Evolutionary conservation across 2,113 vertebrate species (phyloP).

Genomic region (Leucosticte australis): DNA sequence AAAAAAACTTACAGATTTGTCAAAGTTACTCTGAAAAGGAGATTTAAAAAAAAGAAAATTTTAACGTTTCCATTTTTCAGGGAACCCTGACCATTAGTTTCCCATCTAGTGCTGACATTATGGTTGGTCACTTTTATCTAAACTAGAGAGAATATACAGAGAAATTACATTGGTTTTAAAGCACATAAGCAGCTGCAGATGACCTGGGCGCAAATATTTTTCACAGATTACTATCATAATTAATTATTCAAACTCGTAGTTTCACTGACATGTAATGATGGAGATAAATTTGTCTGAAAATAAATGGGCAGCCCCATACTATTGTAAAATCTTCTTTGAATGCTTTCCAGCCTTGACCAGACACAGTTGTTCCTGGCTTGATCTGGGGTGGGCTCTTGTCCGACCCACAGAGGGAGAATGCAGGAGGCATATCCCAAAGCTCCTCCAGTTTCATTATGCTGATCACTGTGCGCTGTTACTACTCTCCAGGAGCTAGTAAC

Average conservation of each 20-base stretch:
- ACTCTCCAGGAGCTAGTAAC: not conserved
- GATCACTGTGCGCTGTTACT: not conserved
- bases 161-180: not conserved
- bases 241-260: not conserved
- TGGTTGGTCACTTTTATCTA: not conserved
- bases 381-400: rapidly evolving
- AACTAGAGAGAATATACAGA: not conserved
- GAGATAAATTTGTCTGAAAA: not conserved
- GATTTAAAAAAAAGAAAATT: not conserved
- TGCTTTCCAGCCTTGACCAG: not conserved
- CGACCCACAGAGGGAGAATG: not conserved
- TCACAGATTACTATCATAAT: not conserved
- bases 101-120: not conserved
- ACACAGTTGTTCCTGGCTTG: not conserved
- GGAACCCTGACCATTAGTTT: not conserved
- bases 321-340: not conserved
- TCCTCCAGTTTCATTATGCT: not conserved
- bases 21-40: not conserved
- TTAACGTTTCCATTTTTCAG: not conserved
- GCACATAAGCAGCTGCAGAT: not conserved
- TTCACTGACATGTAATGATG: not conserved
- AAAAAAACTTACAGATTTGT: rapidly evolving
- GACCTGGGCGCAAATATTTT: not conserved
- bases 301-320: not conserved
- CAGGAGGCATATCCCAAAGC: not conserved